Conservation (phyloP, 2,888 invertebrate genomes). For the Amiota communis region DNA sequence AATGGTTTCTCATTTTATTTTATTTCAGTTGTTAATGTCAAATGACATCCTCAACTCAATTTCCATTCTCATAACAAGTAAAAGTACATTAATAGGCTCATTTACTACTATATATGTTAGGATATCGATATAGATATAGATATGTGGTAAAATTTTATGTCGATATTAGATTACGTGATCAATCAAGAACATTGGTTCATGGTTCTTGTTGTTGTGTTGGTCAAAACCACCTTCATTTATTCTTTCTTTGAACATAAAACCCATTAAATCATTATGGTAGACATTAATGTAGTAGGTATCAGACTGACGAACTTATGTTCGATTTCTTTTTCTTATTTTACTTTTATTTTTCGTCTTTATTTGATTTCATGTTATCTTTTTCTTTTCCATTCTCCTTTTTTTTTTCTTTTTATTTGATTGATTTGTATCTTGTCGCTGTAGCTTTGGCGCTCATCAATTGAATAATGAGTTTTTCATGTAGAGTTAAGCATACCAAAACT, state of each 20-base stretch:
- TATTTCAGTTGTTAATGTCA: too few relatives aligned
- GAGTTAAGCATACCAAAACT: background rate
- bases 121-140: background rate
- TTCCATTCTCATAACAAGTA: background rate
- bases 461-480: conserved; percentile 19
- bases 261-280: conserved; percentile 28
- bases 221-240: too few relatives aligned
- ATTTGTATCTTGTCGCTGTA: conserved; percentile 19
- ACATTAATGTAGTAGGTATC: conserved; percentile 16
- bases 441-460: conserved; percentile 13
- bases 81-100: background rate
- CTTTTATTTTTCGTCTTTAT: background rate
- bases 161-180: conserved; percentile 24
- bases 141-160: background rate
- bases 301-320: background rate
- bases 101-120: too few relatives aligned
- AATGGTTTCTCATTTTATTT: too few relatives aligned
- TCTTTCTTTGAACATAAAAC: background rate
- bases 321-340: too few relatives aligned
- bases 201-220: too few relatives aligned
- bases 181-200: conserved; percentile 7
- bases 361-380: conserved; percentile 3
- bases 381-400: background rate
- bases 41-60: too few relatives aligned
- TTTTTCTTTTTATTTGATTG: conserved; percentile 15